Conservation (phyloP, 2,797 vertebrate species). For the Mus minutoides region DNA sequence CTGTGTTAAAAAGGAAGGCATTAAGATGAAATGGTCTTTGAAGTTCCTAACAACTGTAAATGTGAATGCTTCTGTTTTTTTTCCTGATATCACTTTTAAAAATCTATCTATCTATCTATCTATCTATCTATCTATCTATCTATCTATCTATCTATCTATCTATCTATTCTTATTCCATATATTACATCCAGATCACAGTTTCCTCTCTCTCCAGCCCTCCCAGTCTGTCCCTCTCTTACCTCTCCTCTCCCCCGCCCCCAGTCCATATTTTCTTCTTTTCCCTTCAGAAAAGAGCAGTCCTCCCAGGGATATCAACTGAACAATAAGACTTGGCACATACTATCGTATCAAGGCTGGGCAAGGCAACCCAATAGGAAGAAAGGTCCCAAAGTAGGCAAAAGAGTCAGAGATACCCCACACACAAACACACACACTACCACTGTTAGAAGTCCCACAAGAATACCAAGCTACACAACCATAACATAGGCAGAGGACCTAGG, state of each 20-base stretch:
- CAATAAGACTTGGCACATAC: not conserved
- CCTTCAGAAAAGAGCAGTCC: not conserved
- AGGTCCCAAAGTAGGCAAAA: not conserved
- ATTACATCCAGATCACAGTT: not conserved
- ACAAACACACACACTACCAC: no score
- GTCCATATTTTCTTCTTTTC: not conserved
- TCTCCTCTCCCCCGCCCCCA: not conserved
- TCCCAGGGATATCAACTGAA: not conserved
- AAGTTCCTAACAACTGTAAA: not conserved
- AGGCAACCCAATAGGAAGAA: not conserved
- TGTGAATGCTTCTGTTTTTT: not conserved
- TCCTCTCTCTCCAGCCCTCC: not conserved
- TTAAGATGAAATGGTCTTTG: conserved; percentile 40
- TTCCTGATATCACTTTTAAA: not conserved
- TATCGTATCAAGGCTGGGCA: not conserved
- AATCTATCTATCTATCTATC: not conserved
- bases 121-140: not conserved
- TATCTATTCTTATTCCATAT: not conserved
- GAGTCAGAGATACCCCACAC: not conserved
- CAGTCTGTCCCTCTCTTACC: not conserved
- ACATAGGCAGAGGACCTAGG: not conserved
- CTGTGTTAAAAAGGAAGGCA: not conserved
- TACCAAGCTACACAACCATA: not conserved
- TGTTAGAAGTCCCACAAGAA: not conserved
- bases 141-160: not conserved